These are phyloP conservation scores for Eueremaeus valkanovi DNA, from an alignment of 2,888 invertebrate species.

Conservation along the genomic window DNA sequence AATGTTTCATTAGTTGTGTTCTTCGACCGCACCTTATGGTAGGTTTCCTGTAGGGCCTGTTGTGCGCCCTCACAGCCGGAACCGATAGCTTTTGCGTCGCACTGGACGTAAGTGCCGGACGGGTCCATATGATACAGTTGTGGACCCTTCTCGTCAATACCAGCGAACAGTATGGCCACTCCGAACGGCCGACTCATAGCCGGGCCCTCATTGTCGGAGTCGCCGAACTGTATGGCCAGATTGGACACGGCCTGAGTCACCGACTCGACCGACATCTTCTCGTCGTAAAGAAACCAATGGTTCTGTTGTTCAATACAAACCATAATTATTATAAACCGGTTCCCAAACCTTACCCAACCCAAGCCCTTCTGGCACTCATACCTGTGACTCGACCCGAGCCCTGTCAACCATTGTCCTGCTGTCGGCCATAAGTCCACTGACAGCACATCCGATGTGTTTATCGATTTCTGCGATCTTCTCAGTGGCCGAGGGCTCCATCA, in stretches of 20 bases:
- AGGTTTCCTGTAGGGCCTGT: constrained; percentile 75
- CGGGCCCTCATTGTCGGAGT: constrained; percentile 80
- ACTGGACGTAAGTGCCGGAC: constrained; percentile 95
- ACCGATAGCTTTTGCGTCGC: constrained; percentile 98
- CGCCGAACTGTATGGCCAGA: constrained; percentile 98
- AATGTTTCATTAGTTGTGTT: not conserved
- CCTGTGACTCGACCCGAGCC: constrained; percentile 90
- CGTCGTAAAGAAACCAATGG: constrained; percentile 97
- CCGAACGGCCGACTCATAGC: constrained; percentile 93
- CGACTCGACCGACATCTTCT: constrained; percentile 93
- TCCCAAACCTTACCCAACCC: constrained; percentile 1
- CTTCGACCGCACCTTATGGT: constrained; percentile 56
- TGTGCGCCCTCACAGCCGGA: constrained; percentile 99
- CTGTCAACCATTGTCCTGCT: constrained; percentile 88
- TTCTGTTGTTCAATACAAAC: constrained; percentile 56
- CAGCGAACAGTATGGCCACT: constrained; percentile 95
- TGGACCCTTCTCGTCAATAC: constrained; percentile 85
- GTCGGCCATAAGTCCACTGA: constrained; percentile 96
- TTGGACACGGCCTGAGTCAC: constrained; percentile 98
- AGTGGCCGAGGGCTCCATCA: constrained; percentile 95
- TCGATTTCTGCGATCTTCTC: constrained; percentile 99
- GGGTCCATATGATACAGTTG: constrained; percentile 98
- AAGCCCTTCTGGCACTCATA: constrained; percentile 45
- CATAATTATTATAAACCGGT: constrained; percentile 30
- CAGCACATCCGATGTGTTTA: constrained; percentile 90